phyloP scores from a whole-genome alignment of 2,113 vertebrate species.

The Drymodes brunneopygia region DNA sequence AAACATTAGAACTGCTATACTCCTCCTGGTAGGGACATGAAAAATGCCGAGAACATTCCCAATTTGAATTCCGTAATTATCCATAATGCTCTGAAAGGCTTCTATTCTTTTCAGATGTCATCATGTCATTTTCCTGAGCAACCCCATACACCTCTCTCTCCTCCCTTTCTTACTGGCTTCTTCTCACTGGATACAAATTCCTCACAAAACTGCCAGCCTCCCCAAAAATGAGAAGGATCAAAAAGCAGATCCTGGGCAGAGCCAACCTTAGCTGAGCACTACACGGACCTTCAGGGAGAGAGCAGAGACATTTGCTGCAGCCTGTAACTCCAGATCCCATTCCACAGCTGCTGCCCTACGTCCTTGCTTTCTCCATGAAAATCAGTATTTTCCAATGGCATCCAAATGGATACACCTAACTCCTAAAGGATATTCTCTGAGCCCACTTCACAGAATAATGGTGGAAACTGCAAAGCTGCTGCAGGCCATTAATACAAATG shows the following conservation, averaged over 20 bases:
- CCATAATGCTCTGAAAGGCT: conserved; percentile 27
- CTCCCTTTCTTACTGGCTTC: not conserved
- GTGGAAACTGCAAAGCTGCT: not conserved
- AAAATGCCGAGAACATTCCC: conserved; percentile 66
- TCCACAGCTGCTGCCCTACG: rapidly evolving
- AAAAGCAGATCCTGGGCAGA: not conserved
- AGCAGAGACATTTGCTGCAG: not conserved
- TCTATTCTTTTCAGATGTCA: not conserved
- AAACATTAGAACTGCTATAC: conserved; percentile 65
- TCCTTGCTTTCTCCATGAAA: not conserved
- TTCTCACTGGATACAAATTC: not conserved
- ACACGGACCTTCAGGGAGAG: rapidly evolving
- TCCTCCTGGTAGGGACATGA: conserved; percentile 59
- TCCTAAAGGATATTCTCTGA: not conserved
- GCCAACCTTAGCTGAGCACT: not conserved
- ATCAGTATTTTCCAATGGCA: rapidly evolving
- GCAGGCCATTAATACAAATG: not conserved
- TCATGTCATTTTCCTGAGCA: not conserved
- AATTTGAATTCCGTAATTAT: conserved; percentile 52
- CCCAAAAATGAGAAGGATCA: not conserved
- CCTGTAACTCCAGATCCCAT: too few species aligned
- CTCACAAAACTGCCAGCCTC: not conserved
- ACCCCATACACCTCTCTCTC: not conserved
- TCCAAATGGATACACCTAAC: rapidly evolving
- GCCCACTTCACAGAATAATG: rapidly evolving